Percentiles rank a stretch among this genome's conserved stretches.
Conservation (phyloP, 2,113 vertebrate species). For the Pardalotus punctatus region DNA sequence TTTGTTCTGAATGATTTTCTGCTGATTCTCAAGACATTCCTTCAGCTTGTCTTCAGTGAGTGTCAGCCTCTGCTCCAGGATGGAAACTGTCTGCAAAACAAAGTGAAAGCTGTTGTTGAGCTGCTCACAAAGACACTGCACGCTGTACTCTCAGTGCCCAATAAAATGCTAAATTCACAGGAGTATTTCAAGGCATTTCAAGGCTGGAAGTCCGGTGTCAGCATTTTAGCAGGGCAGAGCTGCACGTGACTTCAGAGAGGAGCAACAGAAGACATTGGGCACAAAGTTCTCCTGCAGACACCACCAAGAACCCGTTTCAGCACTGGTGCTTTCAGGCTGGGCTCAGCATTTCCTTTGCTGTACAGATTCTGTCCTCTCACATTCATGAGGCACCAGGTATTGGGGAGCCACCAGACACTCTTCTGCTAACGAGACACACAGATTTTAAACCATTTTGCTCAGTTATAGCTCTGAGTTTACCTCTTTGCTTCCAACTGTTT, state of each 20-base stretch:
- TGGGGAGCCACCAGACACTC: not conserved
- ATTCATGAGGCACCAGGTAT: not conserved
- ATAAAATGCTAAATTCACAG: not conserved
- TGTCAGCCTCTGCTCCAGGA: constrained; percentile 89
- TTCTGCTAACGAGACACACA: not conserved
- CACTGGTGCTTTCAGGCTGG: not conserved
- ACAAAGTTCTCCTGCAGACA: not conserved
- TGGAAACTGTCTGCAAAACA: constrained; percentile 78
- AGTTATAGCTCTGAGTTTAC: not conserved
- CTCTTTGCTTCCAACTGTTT: not conserved
- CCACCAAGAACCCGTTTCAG: fast-evolving
- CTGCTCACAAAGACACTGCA: not conserved
- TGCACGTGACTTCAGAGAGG: not conserved
- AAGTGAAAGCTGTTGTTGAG: not conserved
- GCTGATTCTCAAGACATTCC: constrained; percentile 91
- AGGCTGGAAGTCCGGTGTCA: not conserved
- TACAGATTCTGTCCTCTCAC: not conserved
- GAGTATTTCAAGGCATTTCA: not conserved
- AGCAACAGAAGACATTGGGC: not conserved
- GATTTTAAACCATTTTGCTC: not conserved
- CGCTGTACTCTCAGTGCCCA: not conserved
- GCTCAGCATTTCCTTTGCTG: not conserved
- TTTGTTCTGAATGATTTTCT: constrained; percentile 79
- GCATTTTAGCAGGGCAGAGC: not conserved
- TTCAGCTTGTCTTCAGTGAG: constrained; percentile 94